These are phyloP conservation scores for Spatula clypeata DNA, from an alignment of 2,797 vertebrate species.

Conservation along the genomic window DNA sequence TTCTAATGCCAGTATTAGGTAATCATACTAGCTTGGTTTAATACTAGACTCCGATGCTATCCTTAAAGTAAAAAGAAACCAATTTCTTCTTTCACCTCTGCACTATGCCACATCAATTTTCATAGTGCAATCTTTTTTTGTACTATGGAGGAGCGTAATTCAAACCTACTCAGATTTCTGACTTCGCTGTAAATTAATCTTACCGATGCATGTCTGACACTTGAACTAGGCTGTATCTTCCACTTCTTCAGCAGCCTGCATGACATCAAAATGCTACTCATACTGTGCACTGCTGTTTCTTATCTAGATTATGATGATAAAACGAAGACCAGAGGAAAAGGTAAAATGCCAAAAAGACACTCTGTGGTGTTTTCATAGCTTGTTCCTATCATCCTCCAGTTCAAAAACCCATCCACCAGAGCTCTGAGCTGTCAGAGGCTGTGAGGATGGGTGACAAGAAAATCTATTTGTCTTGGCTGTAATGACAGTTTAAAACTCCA, in stretches of 20 bases:
- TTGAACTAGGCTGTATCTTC: slow-evolving; percentile 56
- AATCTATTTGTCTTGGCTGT: slow-evolving; percentile 58
- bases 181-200: slow-evolving; percentile 59
- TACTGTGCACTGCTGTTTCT: background rate
- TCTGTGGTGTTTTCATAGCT: background rate
- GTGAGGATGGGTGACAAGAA: slow-evolving; percentile 46
- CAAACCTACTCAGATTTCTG: slow-evolving; percentile 52
- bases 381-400: background rate
- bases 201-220: slow-evolving; percentile 1
- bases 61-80: slow-evolving; percentile 30
- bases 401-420: slow-evolving; percentile 32
- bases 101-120: slow-evolving; percentile 30
- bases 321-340: slow-evolving; percentile 35
- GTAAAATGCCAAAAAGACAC: slow-evolving; percentile 24
- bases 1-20: background rate
- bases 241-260: slow-evolving; percentile 22
- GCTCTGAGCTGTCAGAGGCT: slow-evolving; percentile 16
- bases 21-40: background rate
- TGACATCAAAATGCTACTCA: slow-evolving; percentile 43
- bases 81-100: background rate
- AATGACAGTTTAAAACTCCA: slow-evolving; percentile 42
- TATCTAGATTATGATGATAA: background rate
- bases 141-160: slow-evolving; percentile 1
- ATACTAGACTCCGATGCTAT: background rate
- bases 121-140: background rate